Evolutionary conservation across 1,140 invertebrate genomes (phyloP), one percentile per base, ranked within the genome.

Genomic region (Ceratosolen fusciceps): DNA sequence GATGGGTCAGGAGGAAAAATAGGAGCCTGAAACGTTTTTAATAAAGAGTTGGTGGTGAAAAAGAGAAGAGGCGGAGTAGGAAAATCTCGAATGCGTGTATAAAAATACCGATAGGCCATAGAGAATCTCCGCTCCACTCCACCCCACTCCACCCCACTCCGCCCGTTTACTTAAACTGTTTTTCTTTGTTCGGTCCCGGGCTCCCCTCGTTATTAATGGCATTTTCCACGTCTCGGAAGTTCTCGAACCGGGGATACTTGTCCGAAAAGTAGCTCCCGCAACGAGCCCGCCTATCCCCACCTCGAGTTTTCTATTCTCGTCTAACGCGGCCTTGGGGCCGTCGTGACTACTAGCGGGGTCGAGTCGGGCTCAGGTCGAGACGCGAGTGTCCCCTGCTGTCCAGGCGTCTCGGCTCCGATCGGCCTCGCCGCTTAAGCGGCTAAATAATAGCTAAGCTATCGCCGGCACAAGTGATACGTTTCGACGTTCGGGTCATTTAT

Each of bases 261-360:
- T 1, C 16, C 31, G 60, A 65, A 3, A 65, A 12, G n/a, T n/a
- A n/a, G n/a, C n/a, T n/a, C n/a, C n/a, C n/a, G n/a, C n/a, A n/a
- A n/a, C n/a, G n/a, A n/a, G n/a, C n/a, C 2, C 49, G 60, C 21
- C n/a, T 10, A 14, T 31, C 26, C n/a, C 19, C 31, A 37, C 31
- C 34, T 65, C 21, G 60, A 37, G 31, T 65, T 37, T 65, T 65
- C 60, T 65, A 65, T 65, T 65, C 60, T 65, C 60, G 60, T 65
- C 60, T 37, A 37, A 65, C 37, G 0, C n/a, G 21, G 31, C 60
- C 60, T 65, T 65, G 60, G 34, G 1, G 1, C 24, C 0, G 21
- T 37, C 60, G 49, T 16, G 9, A 52, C 49, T 5, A 43, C n/a
- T 47, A 47, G 8, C 8, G 8, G 43, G 43, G 16, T 3, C 10